Evolutionary conservation across 1,140 invertebrate species (phyloP).

Genomic region (Drosophila littoralis): DNA sequence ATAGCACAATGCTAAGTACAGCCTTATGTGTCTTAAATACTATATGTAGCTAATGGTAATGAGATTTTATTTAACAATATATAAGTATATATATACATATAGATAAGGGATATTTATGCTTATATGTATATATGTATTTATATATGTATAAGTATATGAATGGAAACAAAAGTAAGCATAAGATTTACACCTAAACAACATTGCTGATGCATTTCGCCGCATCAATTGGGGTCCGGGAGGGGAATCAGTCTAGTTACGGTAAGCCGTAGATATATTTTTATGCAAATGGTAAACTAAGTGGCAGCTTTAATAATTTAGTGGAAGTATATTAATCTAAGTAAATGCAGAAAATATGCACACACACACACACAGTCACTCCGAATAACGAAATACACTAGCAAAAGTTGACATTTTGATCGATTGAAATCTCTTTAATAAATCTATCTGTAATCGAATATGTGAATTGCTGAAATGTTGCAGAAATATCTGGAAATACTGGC

Average conservation of each 20-base stretch:
- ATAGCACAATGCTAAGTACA: slow-evolving; percentile 80
- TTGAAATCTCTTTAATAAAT: slow-evolving; percentile 74
- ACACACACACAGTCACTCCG: slow-evolving; percentile 27
- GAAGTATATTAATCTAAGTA: slow-evolving; percentile 71
- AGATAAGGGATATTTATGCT: slow-evolving; percentile 21
- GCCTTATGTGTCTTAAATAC: slow-evolving; percentile 84
- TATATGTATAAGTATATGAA: slow-evolving; percentile 46
- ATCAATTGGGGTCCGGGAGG: not conserved
- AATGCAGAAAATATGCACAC: slow-evolving; percentile 38
- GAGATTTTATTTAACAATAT: slow-evolving; percentile 71
- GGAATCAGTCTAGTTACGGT: slow-evolving; percentile 35
- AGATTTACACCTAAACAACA: slow-evolving; percentile 32
- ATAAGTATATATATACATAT: slow-evolving; percentile 28
- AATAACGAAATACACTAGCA: slow-evolving; percentile 16
- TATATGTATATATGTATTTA: slow-evolving; percentile 57
- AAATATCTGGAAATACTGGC: slow-evolving; percentile 1
- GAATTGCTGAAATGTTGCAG: not conserved
- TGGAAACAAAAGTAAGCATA: slow-evolving; percentile 59
- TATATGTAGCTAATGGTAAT: slow-evolving; percentile 77
- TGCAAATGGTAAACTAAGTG: slow-evolving; percentile 78
- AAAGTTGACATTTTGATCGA: slow-evolving; percentile 36
- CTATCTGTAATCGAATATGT: slow-evolving; percentile 25
- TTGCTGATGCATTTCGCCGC: slow-evolving; percentile 37
- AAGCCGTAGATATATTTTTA: slow-evolving; percentile 55
- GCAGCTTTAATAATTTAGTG: slow-evolving; percentile 84